phyloP scores from a whole-genome alignment of 2,888 invertebrate species.

The Volucella zonaria region DNA sequence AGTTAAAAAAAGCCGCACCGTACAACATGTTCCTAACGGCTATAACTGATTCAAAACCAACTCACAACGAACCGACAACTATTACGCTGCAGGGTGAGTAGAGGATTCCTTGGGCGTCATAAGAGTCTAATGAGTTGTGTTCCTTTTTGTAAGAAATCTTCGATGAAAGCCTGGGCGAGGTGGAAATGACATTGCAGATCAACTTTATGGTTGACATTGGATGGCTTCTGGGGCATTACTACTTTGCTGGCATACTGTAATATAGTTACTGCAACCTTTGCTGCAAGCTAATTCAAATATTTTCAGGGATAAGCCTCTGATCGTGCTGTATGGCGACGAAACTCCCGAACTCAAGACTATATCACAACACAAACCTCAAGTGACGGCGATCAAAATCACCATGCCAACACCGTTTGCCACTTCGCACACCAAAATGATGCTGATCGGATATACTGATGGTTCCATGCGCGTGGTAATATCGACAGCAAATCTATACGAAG shows the following conservation, averaged over 20 bases:
- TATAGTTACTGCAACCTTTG: constrained; percentile 59
- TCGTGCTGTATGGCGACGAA: constrained; percentile 91
- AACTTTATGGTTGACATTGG: constrained; percentile 96
- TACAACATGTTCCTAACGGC: constrained; percentile 90
- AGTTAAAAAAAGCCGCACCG: constrained; percentile 87
- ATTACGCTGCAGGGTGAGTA: constrained; percentile 87
- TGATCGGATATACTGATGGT: constrained; percentile 91
- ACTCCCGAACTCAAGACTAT: constrained; percentile 85
- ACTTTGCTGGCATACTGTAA: constrained; percentile 88
- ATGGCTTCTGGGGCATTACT: constrained; percentile 94
- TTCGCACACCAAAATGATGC: constrained; percentile 96
- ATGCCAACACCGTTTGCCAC: constrained; percentile 92
- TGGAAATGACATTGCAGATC: constrained; percentile 91
- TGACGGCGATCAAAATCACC: constrained; percentile 87
- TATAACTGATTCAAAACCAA: constrained; percentile 86
- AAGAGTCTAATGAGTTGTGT: not conserved
- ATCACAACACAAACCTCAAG: constrained; percentile 85
- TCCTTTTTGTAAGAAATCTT: constrained; percentile 86
- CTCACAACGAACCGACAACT: constrained; percentile 86
- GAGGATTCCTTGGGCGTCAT: not conserved
- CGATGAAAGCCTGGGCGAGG: constrained; percentile 89
- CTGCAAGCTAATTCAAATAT: not conserved
- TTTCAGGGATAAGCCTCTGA: constrained; percentile 84
- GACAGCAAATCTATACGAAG: constrained; percentile 94
- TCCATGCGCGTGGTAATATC: constrained; percentile 93